Base-by-base conservation (phyloP, 2,797 vertebrate genomes). In the Anniella stebbinsi region DNA sequence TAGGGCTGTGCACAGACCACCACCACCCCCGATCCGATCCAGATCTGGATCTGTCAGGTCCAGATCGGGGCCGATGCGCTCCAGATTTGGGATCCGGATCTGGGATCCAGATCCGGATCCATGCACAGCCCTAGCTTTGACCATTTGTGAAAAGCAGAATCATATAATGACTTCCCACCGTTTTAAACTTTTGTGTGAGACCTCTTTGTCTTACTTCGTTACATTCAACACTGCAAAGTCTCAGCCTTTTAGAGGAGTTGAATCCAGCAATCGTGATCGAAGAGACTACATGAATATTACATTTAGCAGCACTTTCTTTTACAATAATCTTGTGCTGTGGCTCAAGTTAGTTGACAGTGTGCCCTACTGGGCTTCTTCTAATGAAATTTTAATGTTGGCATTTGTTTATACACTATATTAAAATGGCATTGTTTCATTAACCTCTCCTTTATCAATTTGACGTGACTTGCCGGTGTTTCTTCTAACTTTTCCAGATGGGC, bases 351-450 rank as follows among this genome's bases (percentile, higher is more conserved):
- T 77, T 87, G 89, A 82, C 78, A 41, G 25, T 67, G 45, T 75
- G 78, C 25, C 70, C 70, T 57, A 60, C 57, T 76, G n/a, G 69
- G 36, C 36, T 82, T 73, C 54, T 51, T 67, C 89, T 83, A 90
- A 87, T 90, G 69, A 57, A 87, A 41, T 76, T 90, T 87, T 90
- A 87, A 87, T 82, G 89, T 76, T 90, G 84, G 60, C 45, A 76
- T 87, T 90, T 90, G 84, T 87, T 81, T 87, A 75, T 82, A 66
- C 8, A 51, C 28, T 54, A 25, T 82, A 90, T 87, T 87, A 75
- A 87, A 87, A 45, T 76, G 69, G 33, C 85, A 87, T 86, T 90
- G 70, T 90, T 87, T 90, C 70, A 87, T 90, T 90, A 76, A 73
- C 38, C 80, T 76, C 78, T 82, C 38, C 28, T 75, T 82, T 82